Base-by-base conservation (phyloP, 2,888 invertebrate species). In the Vannuccia rotundouncinata region DNA sequence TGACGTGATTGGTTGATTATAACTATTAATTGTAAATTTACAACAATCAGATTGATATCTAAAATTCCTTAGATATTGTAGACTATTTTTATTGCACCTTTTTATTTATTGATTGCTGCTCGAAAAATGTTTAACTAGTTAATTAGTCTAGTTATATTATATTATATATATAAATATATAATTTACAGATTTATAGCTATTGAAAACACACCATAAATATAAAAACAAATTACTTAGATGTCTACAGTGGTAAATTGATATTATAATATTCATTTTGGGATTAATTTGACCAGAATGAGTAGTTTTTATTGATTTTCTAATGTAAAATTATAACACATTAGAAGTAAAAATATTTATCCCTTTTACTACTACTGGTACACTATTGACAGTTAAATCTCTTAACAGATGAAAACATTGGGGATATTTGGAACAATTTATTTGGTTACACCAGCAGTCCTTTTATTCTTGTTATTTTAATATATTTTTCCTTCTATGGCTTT, bases 221-320 rank as follows among this genome's bases (percentile, higher is more conserved):
- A 66, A 17, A 66, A 22, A 22, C 13, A 22, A 22, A 22, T 66
- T 66, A 27, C 2, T 5, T 66, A 22, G 5, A 22, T 66, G 66
- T 66, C 66, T 66, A 66, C 66, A 66, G 66, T 66, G 66, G 66
- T 66, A 66, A 66, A 66, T 66, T 66, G 25, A 66, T 66, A 66
- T 22, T 22, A 66, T 66, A 66, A 66, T 66, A 66, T 66, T 66
- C 66, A 66, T 66, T 66, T 66, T 66, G 10, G 66, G 66, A 66
- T n/a, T n/a, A n/a, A n/a, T n/a, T n/a, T n/a, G n/a, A n/a, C n/a
- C n/a, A n/a, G n/a, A n/a, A n/a, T n/a, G n/a, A n/a, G n/a, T n/a
- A n/a, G n/a, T n/a, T n/a, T n/a, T n/a, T n/a, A n/a, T n/a, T n/a
- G n/a, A n/a, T n/a, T n/a, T n/a, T n/a, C n/a, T n/a, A n/a, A n/a